Base-by-base conservation (phyloP, 2,113 vertebrate species). In the Gavia stellata region DNA sequence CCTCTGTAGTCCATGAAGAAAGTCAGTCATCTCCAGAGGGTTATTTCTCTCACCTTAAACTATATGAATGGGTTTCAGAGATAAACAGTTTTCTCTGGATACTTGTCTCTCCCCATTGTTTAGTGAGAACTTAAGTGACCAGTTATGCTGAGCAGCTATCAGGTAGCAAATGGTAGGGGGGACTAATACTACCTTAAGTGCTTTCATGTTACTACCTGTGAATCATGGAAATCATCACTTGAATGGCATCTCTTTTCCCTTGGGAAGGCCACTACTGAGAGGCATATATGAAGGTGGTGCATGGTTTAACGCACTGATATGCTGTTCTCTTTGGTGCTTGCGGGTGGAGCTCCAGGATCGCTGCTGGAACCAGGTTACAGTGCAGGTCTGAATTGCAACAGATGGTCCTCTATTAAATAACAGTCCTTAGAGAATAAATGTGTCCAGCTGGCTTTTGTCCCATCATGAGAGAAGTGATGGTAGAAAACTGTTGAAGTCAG, bases 271-370 rank as follows among this genome's bases (percentile, higher is more conserved):
- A 9, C 34, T 58, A 6, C n/a, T 42, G 36, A 34, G 17, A 71
- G 50, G 25, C 4, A 3, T 0, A 2, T 65, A 58, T 81, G 36
- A 50, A 55, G 26, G 11, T 50, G 15, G 16, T 17, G 24, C 20
- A 23, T 55, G 47, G 20, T 55, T 61, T 74, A 42, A 24, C n/a
- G 55, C 10, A 42, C 3, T 33, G 31, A 36, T 47, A 24, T 6
- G 25, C 6, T 25, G 15, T 36, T 55, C 61, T 42, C 29, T 68
- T 49, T 42, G 67, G 20, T 40, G 49, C 7, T 53, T 50, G 31
- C 1, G 0, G 13, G 28, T 44, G 23, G 28, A 77, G 23, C 20
- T 33, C 58, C 3, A 4, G 34, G 38, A 23, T 79, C 4, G 2
- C 25, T 72, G 26, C 79, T 61, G 40, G 40, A 73, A 47, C 36